These are phyloP conservation scores for Plagiodera versicolora DNA, from an alignment of 2,888 invertebrate species.

Conservation along the genomic window DNA sequence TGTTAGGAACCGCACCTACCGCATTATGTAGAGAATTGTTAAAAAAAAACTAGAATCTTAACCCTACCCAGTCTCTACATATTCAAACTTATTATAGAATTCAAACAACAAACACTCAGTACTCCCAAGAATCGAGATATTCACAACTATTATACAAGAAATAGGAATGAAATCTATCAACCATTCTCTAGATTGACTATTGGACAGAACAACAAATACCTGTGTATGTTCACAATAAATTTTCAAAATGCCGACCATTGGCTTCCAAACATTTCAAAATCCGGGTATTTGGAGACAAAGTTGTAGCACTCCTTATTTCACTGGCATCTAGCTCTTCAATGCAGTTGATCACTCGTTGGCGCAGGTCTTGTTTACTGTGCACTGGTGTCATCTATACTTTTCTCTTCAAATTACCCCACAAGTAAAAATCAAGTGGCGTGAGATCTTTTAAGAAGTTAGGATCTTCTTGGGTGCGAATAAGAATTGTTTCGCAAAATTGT, in stretches of 20 bases:
- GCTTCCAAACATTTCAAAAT: no score
- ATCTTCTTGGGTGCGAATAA: conserved; percentile 7
- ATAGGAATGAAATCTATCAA: not conserved
- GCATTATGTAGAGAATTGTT: not conserved
- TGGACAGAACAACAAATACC: no score
- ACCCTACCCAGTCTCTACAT: not conserved
- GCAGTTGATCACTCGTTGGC: no score
- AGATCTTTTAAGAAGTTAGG: conserved; percentile 4
- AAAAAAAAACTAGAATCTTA: not conserved
- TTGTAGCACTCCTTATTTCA: no score
- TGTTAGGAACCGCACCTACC: not conserved
- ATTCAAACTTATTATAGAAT: not conserved
- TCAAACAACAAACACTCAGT: not conserved
- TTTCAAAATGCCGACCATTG: no score
- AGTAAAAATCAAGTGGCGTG: no score
- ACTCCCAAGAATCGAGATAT: not conserved
- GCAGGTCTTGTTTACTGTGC: no score
- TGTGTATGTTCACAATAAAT: no score
- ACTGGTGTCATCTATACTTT: no score
- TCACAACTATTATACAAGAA: not conserved
- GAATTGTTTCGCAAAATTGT: conserved; percentile 6
- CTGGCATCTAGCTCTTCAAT: no score
- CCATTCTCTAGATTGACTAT: not conserved
- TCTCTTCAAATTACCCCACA: no score
- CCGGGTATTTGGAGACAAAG: no score